phyloP scores from a whole-genome alignment of 1,140 invertebrate species.

The Pissodes strobi region DNA sequence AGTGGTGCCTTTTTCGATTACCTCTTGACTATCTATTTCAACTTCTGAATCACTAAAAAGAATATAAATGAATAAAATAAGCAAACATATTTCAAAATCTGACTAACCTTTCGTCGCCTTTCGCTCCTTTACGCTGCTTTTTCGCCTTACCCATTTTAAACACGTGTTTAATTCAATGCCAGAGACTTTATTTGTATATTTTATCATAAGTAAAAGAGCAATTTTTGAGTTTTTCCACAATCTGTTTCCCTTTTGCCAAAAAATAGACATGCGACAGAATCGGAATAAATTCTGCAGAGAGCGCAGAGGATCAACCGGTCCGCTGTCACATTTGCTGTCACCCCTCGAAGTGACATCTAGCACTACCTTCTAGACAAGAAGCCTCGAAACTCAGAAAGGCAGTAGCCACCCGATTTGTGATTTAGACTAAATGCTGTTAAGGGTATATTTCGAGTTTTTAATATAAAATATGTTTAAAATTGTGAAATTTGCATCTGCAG shows the following conservation, averaged over 20 bases:
- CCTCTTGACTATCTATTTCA: constrained; percentile 46
- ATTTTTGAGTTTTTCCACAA: constrained; percentile 4
- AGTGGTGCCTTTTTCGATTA: constrained; percentile 40
- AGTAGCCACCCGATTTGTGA: too few species aligned
- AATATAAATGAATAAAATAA: constrained; percentile 24
- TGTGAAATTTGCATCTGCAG: too few species aligned
- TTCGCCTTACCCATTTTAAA: constrained; percentile 71
- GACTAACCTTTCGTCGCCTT: constrained; percentile 66
- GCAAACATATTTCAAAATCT: constrained; percentile 21
- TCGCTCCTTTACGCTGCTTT: constrained; percentile 68
- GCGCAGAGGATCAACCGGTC: too few species aligned
- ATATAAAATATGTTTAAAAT: too few species aligned
- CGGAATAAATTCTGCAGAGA: too few species aligned
- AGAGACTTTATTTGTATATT: constrained; percentile 31
- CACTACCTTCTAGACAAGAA: too few species aligned
- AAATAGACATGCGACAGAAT: constrained; percentile 19
- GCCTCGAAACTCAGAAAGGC: too few species aligned
- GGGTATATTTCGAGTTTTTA: too few species aligned
- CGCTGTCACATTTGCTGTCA: too few species aligned
- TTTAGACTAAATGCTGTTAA: too few species aligned
- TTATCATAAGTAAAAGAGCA: constrained; percentile 39
- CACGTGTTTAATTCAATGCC: constrained; percentile 24
- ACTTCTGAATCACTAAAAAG: constrained; percentile 47
- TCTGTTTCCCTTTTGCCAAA: constrained; percentile 18
- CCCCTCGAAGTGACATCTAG: too few species aligned